Conservation (phyloP, 2,797 vertebrate species). For the Pelobates cultripes region DNA sequence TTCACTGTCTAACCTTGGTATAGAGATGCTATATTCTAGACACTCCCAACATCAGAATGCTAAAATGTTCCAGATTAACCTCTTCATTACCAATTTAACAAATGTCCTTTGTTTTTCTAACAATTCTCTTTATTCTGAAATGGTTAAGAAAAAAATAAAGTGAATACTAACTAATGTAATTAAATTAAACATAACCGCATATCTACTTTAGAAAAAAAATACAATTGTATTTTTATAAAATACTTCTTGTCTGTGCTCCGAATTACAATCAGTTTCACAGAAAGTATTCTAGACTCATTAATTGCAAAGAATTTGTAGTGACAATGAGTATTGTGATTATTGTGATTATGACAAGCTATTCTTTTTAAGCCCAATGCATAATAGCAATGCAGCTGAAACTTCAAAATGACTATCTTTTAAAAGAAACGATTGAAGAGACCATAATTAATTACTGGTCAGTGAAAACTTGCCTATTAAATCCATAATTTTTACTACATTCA, state of each 20-base stretch:
- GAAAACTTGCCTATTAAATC: slow-evolving; percentile 37
- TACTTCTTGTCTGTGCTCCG: slow-evolving; percentile 2
- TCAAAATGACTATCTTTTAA: slow-evolving; percentile 26
- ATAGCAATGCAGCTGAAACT: slow-evolving; percentile 23
- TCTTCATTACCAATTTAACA: too few relatives aligned
- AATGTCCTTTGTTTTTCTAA: too few relatives aligned
- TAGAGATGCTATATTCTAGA: too few relatives aligned
- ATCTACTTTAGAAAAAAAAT: background rate
- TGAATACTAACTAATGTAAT: background rate
- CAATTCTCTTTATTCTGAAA: too few relatives aligned
- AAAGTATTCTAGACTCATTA: background rate
- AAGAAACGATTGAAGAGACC: slow-evolving; percentile 18
- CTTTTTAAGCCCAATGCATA: slow-evolving; percentile 16
- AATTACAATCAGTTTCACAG: slow-evolving; percentile 2
- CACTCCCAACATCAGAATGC: too few relatives aligned
- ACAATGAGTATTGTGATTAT: slow-evolving; percentile 30
- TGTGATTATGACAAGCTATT: slow-evolving; percentile 29
- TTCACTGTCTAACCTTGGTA: too few relatives aligned
- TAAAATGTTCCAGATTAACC: too few relatives aligned
- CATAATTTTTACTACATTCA: slow-evolving; percentile 35
- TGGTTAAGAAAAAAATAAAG: too few relatives aligned
- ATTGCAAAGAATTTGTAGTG: slow-evolving; percentile 28
- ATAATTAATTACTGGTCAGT: slow-evolving; percentile 43
- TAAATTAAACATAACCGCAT: background rate
- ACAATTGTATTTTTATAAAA: background rate